Conservation (phyloP, 1,140 invertebrate genomes). For the Polypedilum pembai region DNA sequence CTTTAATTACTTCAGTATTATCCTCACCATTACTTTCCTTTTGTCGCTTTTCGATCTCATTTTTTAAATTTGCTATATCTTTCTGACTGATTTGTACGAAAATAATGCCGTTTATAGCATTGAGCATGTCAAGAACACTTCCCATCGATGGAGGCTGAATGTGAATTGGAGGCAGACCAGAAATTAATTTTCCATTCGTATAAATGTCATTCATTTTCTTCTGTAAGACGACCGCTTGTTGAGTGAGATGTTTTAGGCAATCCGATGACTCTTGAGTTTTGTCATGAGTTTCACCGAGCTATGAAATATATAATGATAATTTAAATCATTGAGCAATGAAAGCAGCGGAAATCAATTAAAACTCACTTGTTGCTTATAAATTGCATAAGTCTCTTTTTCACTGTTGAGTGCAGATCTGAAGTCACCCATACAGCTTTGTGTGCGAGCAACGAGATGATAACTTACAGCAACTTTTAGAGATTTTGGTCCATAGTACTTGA, state of each 20-base stretch:
- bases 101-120: slow-evolving; percentile 95
- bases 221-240: slow-evolving; percentile 94
- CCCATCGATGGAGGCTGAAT: slow-evolving; percentile 94
- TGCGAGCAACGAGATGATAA: slow-evolving; percentile 92
- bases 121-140: slow-evolving; percentile 93
- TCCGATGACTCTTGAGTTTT: slow-evolving; percentile 96
- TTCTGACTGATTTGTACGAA: slow-evolving; percentile 90
- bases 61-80: slow-evolving; percentile 85
- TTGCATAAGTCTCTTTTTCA: slow-evolving; percentile 95
- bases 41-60: slow-evolving; percentile 77
- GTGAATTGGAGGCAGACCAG: slow-evolving; percentile 74
- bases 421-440: slow-evolving; percentile 91
- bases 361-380: slow-evolving; percentile 81
- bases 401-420: slow-evolving; percentile 89
- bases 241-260: slow-evolving; percentile 87
- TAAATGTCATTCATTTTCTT: slow-evolving; percentile 90
- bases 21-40: slow-evolving; percentile 33
- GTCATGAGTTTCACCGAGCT: slow-evolving; percentile 92
- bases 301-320: slow-evolving; percentile 31
- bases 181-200: slow-evolving; percentile 59
- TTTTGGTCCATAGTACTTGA: slow-evolving; percentile 78
- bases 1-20: not conserved
- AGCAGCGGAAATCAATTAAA: not conserved
- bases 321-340: not conserved
- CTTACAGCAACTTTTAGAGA: slow-evolving; percentile 93